phyloP scores from a whole-genome alignment of 2,888 invertebrate species.

The Zaprionus bogoriensis region DNA sequence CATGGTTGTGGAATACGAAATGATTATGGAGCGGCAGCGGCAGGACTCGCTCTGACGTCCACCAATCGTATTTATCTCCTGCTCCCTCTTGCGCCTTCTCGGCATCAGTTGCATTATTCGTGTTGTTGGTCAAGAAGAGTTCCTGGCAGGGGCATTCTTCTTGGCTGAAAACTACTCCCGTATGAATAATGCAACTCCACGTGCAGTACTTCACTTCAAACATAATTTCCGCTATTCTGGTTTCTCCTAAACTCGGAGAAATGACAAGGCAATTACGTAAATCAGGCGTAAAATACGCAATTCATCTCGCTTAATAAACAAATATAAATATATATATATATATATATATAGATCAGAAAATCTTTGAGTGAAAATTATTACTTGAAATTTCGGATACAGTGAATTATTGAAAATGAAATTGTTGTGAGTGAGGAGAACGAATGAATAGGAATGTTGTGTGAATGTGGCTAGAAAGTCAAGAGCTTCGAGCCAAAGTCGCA shows the following conservation, averaged over 20 bases:
- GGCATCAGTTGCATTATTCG: conserved; percentile 58
- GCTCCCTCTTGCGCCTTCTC: neutral
- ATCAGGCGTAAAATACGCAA: conserved; percentile 45
- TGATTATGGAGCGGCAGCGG: conserved; percentile 53
- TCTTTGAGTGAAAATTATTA: neutral
- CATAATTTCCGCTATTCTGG: conserved; percentile 22
- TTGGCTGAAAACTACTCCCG: conserved; percentile 22
- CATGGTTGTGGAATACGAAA: conserved; percentile 73
- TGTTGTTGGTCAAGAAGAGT: conserved; percentile 70
- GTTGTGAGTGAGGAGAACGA: too few relatives aligned
- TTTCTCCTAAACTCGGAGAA: neutral
- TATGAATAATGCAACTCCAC: conserved; percentile 41
- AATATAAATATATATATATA: too few relatives aligned
- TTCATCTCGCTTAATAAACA: too few relatives aligned
- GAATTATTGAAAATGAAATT: too few relatives aligned
- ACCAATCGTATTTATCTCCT: neutral
- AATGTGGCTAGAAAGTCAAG: too few relatives aligned
- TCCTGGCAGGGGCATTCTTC: conserved; percentile 42
- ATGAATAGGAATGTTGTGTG: too few relatives aligned
- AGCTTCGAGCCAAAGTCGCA: conserved; percentile 15
- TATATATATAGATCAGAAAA: neutral
- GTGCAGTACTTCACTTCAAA: conserved; percentile 14
- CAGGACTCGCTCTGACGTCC: neutral
- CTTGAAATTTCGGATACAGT: neutral
- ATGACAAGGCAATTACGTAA: conserved; percentile 11